These are phyloP conservation scores for Siniperca knerii DNA, from an alignment of 2,113 vertebrate genomes.

Conservation along the genomic window DNA sequence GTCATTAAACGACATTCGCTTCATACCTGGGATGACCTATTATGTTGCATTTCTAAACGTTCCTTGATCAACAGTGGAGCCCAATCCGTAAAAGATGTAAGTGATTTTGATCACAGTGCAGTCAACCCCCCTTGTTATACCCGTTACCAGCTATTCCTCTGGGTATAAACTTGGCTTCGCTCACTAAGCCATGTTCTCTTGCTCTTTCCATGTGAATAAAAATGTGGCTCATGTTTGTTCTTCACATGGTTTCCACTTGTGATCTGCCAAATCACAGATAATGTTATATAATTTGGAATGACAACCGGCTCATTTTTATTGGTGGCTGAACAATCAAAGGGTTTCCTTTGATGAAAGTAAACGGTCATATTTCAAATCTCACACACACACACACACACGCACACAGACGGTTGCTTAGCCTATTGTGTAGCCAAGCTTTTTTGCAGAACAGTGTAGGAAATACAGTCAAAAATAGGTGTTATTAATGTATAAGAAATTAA, in stretches of 20 bases:
- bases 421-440: background rate
- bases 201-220: slow-evolving; percentile 67
- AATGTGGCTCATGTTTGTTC: slow-evolving; percentile 70
- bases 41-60: slow-evolving; percentile 46
- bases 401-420: background rate
- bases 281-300: slow-evolving; percentile 66
- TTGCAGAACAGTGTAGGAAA: background rate
- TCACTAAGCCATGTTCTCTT: slow-evolving; percentile 55
- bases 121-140: slow-evolving; percentile 60
- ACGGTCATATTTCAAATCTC: slow-evolving; percentile 12
- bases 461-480: slow-evolving; percentile 11
- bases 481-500: background rate
- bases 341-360: slow-evolving; percentile 59
- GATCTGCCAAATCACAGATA: slow-evolving; percentile 69
- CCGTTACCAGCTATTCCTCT: slow-evolving; percentile 62
- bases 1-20: slow-evolving; percentile 20
- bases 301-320: slow-evolving; percentile 52
- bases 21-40: slow-evolving; percentile 34
- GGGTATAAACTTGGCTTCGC: slow-evolving; percentile 69
- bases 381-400: background rate
- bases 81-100: slow-evolving; percentile 44
- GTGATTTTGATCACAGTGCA: slow-evolving; percentile 71
- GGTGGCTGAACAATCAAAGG: slow-evolving; percentile 55
- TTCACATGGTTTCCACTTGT: slow-evolving; percentile 57
- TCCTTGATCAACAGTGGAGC: slow-evolving; percentile 52